Evolutionary conservation across 2,888 invertebrate species (phyloP), one percentile per base, ranked within the genome.

Genomic region (Plemyria rubiginata): DNA sequence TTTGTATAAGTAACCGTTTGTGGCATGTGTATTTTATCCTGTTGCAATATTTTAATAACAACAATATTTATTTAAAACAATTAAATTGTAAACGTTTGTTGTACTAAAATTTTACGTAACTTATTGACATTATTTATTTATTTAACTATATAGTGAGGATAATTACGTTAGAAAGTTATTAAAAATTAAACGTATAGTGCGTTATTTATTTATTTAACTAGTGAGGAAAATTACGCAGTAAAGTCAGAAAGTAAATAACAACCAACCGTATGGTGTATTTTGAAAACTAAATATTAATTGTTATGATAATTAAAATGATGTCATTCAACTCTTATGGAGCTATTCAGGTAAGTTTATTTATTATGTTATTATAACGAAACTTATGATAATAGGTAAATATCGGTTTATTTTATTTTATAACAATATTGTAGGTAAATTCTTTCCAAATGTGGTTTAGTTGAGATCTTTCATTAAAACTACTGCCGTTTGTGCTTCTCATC

Each of bases 281-380:
- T 36, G 8, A 15, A 38, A 8, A 52, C 43, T 28, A 40, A 38
- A 11, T 38, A 38, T 38, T 28, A 40, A 38, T 2, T 38, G 11
- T 38, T 11, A 62, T 67, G 53, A 29, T 61, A 8, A 41, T 58
- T 29, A 60, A 54, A 55, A 55, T 50, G 60, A 54, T 46, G 32
- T 46, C 60, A 15, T 66, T 57, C 13, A 60, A 63, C 28, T 32
- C 57, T 0, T 68, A 70, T 48, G 67, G 64, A 45, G 56, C 66
- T 43, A 59, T 69, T 16, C 53, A 60, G 70, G 70, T 70, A 60
- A 12, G 52, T 48, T 45, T 6, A 9, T 11, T 13, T 49, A 41
- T 4, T 41, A n/a, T 48, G 28, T n/a, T n/a, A n/a, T n/a, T n/a
- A n/a, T n/a, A n/a, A n/a, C n/a, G n/a, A n/a, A n/a, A n/a, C n/a